Evolutionary conservation across 2,888 invertebrate species (phyloP), one percentile per base, ranked within the genome.

Genomic region (Molorchus minor): DNA sequence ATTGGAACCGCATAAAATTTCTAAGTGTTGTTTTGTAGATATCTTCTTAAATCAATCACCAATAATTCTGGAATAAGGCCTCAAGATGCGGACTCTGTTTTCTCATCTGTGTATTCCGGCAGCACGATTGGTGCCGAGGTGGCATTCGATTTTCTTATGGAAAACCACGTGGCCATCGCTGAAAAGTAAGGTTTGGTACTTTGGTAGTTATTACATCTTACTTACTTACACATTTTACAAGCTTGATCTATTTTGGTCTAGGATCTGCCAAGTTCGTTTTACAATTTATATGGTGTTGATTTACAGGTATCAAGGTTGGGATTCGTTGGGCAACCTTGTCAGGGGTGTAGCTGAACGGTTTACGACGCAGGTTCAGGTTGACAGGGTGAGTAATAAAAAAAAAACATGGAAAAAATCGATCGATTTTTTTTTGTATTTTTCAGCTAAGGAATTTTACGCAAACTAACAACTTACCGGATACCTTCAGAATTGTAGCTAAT

Each of bases 71-170:
- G 71, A 52, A 81, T 87, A 66, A 77, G 86, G 65, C 68, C 71
- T 41, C 82, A 84, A 75, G 81, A 86, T 73, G 69, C 81, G 17
- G 56, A 72, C 0, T 79, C 75, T 49, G 84, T 81, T 33, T 72
- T 85, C 64, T 59, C 78, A 0, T 81, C 84, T 2, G 83, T 87
- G 0, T 81, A 87, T 29, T 74, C 81, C 0, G 82, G 85, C 5
- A 69, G 60, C 68, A 81, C 84, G 40, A 81, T 80, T 60, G 87
- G 87, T 43, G 80, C 86, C 0, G 55, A 77, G 3, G 60, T 81
- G 0, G 84, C 84, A 4, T 75, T 86, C 3, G 77, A 81, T 2
- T 88, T 88, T 71, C 70, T 88, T 0, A 62, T 72, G 0, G 58
- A 71, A 0, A 77, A 84, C 30, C 81, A 82, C 47, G 61, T 71